Evolutionary conservation across 2,113 vertebrate species (phyloP), one percentile per base, ranked within the genome.

Genomic region (Anguilla rostrata): DNA sequence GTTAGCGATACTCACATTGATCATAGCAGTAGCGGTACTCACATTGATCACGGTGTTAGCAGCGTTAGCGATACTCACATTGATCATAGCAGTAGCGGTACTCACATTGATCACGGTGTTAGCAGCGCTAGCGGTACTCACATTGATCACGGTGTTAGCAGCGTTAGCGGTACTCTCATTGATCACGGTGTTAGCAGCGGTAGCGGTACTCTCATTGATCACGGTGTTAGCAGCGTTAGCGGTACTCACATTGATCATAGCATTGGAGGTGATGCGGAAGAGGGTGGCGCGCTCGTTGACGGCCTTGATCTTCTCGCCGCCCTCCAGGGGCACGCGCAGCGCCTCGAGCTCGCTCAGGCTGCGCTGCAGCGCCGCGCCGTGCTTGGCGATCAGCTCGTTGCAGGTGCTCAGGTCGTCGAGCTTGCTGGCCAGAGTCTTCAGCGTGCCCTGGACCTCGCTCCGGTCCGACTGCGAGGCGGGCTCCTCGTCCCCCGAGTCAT

Each of bases 221-320:
- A 75, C 9, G 11, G 71, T n/a, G 34, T 34, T 66, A 75, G 26
- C 60, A 9, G 71, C 34, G n/a, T 1, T 34, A 75, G 26, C 26
- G 7, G 63, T 83, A 95, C 95, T 96, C 88, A 96, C 95, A 91
- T 95, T 96, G 94, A 99, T 98, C 98, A 99, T 99, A 96, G 98
- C 98, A 99, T 99, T 99, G 89, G 98, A 98, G 82, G 98, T 99
- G 96, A 99, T 99, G 87, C 98, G 96, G 95, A 99, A 99, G 91
- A 99, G 97, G 40, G 98, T 99, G 92, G 98, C 98, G 53, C 98
- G 93, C 91, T 99, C 98, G 0, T 97, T 99, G 84, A 98, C 98
- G 0, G 94, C 97, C 91, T 99, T 99, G 92, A 99, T 96, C 95
- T 98, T 99, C 94, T 99, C 98, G 0, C 96, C 94, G 46, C 97